Evolutionary conservation across 2,797 vertebrate species (phyloP).

Genomic region (Neomorphus geoffroyi): DNA sequence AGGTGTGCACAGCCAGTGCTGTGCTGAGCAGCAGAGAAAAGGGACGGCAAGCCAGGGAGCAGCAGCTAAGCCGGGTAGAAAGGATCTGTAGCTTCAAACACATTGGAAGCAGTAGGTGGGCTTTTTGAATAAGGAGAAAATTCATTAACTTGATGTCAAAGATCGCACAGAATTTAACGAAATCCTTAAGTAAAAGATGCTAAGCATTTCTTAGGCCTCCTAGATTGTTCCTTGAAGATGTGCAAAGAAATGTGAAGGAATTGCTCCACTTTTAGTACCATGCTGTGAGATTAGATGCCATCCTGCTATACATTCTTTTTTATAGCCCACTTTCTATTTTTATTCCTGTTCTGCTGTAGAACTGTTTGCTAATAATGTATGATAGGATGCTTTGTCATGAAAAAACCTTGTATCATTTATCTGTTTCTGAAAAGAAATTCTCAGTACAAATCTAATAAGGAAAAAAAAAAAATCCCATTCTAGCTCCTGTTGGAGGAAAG

Average conservation of each 20-base stretch:
- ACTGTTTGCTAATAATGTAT: constrained; percentile 68
- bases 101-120: neutral
- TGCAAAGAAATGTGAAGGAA: constrained; percentile 36
- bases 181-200: constrained; percentile 45
- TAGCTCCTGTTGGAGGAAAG: constrained; percentile 49
- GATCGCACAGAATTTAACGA: neutral
- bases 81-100: constrained; percentile 2
- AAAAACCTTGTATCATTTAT: constrained; percentile 63
- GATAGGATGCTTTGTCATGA: constrained; percentile 68
- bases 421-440: constrained; percentile 66
- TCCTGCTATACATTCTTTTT: constrained; percentile 54
- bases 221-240: constrained; percentile 43
- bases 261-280: constrained; percentile 35
- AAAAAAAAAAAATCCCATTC: constrained; percentile 41
- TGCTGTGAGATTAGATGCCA: constrained; percentile 52
- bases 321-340: constrained; percentile 66
- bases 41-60: neutral
- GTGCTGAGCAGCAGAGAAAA: neutral
- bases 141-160: constrained; percentile 50
- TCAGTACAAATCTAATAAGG: constrained; percentile 70
- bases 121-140: constrained; percentile 37
- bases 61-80: neutral
- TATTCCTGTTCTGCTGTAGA: constrained; percentile 50
- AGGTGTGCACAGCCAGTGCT: fast-evolving
- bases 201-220: constrained; percentile 10